Conservation (phyloP, 2,113 vertebrate genomes). For the Hypomesus transpacificus region DNA sequence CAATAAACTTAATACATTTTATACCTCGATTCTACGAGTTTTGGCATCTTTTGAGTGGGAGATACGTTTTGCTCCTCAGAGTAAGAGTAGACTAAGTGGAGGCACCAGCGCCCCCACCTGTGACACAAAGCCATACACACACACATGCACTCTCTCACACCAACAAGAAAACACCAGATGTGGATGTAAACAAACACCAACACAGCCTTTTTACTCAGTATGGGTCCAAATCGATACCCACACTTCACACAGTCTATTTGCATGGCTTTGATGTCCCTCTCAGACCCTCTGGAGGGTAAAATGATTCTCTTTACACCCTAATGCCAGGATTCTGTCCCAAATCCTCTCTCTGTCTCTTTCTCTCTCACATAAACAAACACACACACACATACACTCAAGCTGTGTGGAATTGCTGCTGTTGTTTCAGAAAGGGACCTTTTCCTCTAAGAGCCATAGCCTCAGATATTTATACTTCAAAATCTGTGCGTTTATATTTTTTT, state of each 20-base stretch:
- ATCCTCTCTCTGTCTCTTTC: background rate
- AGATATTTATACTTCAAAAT: background rate
- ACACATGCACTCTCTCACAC: slow-evolving; percentile 17
- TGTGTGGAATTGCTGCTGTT: background rate
- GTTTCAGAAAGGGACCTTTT: background rate
- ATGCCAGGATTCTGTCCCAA: slow-evolving; percentile 22
- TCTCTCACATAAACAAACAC: slow-evolving; percentile 15
- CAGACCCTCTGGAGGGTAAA: slow-evolving; percentile 42
- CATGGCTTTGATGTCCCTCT: slow-evolving; percentile 60
- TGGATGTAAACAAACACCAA: background rate
- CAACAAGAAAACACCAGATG: slow-evolving; percentile 4
- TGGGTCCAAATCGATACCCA: slow-evolving; percentile 55
- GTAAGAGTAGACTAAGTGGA: no score
- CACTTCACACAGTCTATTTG: slow-evolving; percentile 50
- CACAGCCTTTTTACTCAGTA: slow-evolving; percentile 22
- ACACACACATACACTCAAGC: slow-evolving; percentile 17
- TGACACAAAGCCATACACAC: slow-evolving; percentile 11
- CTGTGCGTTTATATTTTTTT: background rate
- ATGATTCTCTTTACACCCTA: slow-evolving; percentile 31
- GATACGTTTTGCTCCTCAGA: no score
- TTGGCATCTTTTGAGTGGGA: no score
- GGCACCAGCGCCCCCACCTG: no score
- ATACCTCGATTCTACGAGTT: no score
- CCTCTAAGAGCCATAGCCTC: background rate
- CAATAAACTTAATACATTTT: no score